Conservation (phyloP, 2,888 invertebrate genomes). For the Caenorhabditis macrosperma region DNA sequence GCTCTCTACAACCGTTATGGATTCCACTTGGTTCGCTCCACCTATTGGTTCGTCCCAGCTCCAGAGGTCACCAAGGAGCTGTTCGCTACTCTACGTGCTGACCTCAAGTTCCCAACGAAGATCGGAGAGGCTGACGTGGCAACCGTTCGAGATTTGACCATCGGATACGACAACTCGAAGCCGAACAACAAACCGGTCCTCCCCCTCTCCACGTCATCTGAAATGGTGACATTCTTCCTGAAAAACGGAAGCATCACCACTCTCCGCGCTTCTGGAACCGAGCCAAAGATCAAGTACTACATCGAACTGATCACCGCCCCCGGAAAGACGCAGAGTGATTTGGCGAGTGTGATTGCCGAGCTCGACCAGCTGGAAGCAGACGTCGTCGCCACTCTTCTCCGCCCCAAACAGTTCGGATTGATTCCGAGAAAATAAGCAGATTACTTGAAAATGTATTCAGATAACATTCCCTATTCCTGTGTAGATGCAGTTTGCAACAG, state of each 20-base stretch:
- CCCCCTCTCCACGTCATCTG: constrained; percentile 83
- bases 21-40: constrained; percentile 90
- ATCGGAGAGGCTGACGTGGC: constrained; percentile 83
- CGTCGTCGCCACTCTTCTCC: constrained; percentile 74
- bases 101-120: constrained; percentile 81
- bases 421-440: constrained; percentile 68
- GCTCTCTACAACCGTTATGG: constrained; percentile 90
- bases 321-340: constrained; percentile 75
- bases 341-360: constrained; percentile 69
- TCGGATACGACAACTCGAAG: constrained; percentile 88
- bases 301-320: constrained; percentile 85
- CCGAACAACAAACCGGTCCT: constrained; percentile 85
- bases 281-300: constrained; percentile 99
- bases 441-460: neutral
- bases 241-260: constrained; percentile 89
- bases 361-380: constrained; percentile 74
- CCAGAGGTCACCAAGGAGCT: constrained; percentile 74
- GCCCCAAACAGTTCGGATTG: constrained; percentile 75
- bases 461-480: neutral
- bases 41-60: constrained; percentile 85
- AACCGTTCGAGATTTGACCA: constrained; percentile 90
- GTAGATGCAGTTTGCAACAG: neutral
- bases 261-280: constrained; percentile 96
- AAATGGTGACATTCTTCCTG: constrained; percentile 97
- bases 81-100: constrained; percentile 72